phyloP scores from a whole-genome alignment of 2,113 vertebrate species.

The Calidris pygmaea region DNA sequence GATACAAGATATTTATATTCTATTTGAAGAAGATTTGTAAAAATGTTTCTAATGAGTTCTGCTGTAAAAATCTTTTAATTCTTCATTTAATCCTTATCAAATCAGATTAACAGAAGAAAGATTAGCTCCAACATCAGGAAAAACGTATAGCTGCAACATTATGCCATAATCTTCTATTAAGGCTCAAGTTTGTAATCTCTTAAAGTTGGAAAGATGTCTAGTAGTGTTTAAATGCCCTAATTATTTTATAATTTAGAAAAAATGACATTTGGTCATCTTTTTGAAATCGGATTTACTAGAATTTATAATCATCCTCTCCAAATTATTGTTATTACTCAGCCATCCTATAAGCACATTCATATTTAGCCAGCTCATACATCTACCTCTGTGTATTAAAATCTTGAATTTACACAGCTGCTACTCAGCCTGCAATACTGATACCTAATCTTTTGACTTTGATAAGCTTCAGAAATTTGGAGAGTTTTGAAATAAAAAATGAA shows the following conservation, averaged over 20 bases:
- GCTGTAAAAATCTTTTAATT: background rate
- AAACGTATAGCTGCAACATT: background rate
- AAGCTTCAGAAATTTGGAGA: background rate
- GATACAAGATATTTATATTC: background rate
- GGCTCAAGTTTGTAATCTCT: background rate
- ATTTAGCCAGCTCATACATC: background rate
- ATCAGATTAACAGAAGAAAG: background rate
- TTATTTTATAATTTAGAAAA: background rate
- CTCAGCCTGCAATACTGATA: background rate
- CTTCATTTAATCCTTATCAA: conserved; percentile 4
- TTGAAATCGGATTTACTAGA: background rate
- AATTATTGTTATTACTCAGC: background rate
- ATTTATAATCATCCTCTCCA: background rate
- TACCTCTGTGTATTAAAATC: background rate
- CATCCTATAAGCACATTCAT: background rate
- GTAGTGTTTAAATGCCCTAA: background rate
- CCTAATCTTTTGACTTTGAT: background rate
- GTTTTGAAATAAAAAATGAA: background rate
- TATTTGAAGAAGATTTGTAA: background rate
- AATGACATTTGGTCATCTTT: background rate
- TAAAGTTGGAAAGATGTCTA: background rate
- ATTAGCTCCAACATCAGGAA: background rate
- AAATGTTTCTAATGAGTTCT: background rate
- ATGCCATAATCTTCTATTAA: background rate
- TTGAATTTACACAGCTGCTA: background rate